Base-by-base conservation (phyloP, 2,888 invertebrate species). In the Ormyrus rosae region DNA sequence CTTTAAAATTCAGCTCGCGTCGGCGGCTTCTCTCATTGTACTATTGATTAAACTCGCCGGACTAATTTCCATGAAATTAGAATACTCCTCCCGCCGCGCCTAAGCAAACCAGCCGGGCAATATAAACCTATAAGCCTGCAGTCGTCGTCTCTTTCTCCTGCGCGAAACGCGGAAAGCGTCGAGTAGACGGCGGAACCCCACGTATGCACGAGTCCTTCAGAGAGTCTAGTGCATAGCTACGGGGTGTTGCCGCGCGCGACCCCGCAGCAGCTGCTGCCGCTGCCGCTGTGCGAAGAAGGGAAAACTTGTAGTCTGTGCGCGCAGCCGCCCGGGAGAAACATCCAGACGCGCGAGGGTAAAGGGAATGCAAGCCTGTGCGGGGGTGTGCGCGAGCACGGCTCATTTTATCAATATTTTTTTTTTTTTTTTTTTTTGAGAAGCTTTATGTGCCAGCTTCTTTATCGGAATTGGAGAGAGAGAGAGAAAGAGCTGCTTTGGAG, bases 181-280 rank as follows among this genome's bases (percentile, higher is more conserved):
- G 6, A 34, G 34, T 8, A 60, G 45, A 69, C 11, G 45, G n/a
- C 7, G 65, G 65, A 74, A 65, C 45, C 50, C 58, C 74, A 45
- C 48, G 8, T 71, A 63, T 56, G 68, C 55, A 69, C 77, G 53
- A 70, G 70, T 74, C 67, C 78, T 81, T 78, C 69, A 69, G 77
- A 64, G 45, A 7, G 65, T 81, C 78, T 78, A 70, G 81, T 81
- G 70, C 78, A 72, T 72, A 70, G 74, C 79, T 76, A 81, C 81
- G 74, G 78, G 74, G 81, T 74, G 81, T 81, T 78, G 77, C 81
- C 73, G 69, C 72, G 76, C 63, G 11, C 60, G 53, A 67, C 34
- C 34, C 34, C 34, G 34, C 34, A 34, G 34, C 34, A 11, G 34
- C 5, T 34, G 34, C 34, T 4, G 9, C 10, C 53, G 13, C 53